Base-by-base conservation (phyloP, 2,888 invertebrate genomes). In the Latrodectus hesperus region DNA sequence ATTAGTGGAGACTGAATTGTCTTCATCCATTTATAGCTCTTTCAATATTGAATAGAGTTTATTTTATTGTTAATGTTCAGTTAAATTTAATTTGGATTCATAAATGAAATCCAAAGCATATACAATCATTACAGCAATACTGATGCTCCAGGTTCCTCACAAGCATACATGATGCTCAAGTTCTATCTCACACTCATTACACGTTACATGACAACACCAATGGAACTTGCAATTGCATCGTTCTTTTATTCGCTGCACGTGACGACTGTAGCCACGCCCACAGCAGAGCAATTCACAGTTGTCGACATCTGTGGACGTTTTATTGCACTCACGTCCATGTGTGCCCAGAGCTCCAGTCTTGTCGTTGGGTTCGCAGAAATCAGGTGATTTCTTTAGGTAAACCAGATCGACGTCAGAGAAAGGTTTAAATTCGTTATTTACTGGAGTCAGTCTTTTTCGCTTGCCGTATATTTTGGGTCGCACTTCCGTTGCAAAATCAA, bases 131-230 rank as follows among this genome's bases (percentile, higher is more conserved):
- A 22, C 22, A n/a, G n/a, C n/a, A n/a, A n/a, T n/a, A n/a, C n/a
- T n/a, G 22, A 22, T 38, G 6, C 38, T 38, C 4, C 38, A 38
- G 4, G 38, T 38, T 38, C 38, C 51, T 83, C 74, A 83, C 75
- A 83, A 14, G 52, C 83, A 83, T 11, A 70, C 38, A n/a, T 49
- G 71, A 10, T 9, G 49, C 60, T 91, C 91, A 1, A 91, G 89
- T 52, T 90, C 90, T 60, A 90, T 84, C 38, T 94, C 94, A 93
- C 97, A 97, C 90, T 94, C 95, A 92, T 96, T 95, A 93, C 97
- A 98, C 90, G 95, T 95, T 90, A 98, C 97, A 92, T 97, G 95
- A 94, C 97, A 98, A 93, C 97, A 97, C 96, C 96, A 98, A 92
- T 95, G 95, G 93, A 98, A 98, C 91, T 96, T 95, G 93, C 97